Percentiles rank a stretch among this genome's conserved stretches.
Conservation (phyloP, 2,888 invertebrate species). For the Falcaria lacertinaria region DNA sequence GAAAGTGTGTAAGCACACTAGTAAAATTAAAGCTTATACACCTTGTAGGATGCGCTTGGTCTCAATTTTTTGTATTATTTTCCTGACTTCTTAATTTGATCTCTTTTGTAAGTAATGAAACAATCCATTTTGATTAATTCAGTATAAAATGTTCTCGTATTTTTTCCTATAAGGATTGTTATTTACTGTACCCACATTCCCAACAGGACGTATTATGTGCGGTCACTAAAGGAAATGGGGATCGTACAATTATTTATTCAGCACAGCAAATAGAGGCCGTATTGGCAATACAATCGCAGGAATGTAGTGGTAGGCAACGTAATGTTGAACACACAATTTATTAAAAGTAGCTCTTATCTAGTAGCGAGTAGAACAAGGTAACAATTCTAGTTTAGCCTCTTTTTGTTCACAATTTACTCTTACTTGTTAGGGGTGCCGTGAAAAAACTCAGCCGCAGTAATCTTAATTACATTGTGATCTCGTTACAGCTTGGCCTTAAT, state of each 20-base stretch:
- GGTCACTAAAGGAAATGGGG: neutral
- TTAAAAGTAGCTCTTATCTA: slow-evolving; percentile 10
- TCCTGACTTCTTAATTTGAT: too few species aligned
- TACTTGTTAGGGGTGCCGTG: slow-evolving; percentile 53
- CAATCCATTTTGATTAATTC: too few species aligned
- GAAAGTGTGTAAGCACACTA: too few species aligned
- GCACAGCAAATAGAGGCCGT: neutral
- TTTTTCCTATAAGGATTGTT: too few species aligned
- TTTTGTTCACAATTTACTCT: slow-evolving; percentile 63
- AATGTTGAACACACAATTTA: neutral
- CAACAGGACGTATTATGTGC: neutral
- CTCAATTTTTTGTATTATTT: too few species aligned
- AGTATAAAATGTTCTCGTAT: too few species aligned
- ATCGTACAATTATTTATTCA: neutral
- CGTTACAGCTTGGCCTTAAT: slow-evolving; percentile 73
- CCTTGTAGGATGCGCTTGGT: too few species aligned
- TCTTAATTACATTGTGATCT: slow-evolving; percentile 79
- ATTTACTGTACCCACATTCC: too few species aligned
- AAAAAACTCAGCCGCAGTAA: slow-evolving; percentile 72
- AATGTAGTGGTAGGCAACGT: neutral
- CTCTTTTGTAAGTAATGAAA: too few species aligned
- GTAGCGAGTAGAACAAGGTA: slow-evolving; percentile 37
- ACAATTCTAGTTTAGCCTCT: slow-evolving; percentile 41
- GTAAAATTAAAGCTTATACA: too few species aligned
- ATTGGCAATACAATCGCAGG: neutral